Conservation (phyloP, 2,113 vertebrate species). For the Spheniscus mendiculus region DNA sequence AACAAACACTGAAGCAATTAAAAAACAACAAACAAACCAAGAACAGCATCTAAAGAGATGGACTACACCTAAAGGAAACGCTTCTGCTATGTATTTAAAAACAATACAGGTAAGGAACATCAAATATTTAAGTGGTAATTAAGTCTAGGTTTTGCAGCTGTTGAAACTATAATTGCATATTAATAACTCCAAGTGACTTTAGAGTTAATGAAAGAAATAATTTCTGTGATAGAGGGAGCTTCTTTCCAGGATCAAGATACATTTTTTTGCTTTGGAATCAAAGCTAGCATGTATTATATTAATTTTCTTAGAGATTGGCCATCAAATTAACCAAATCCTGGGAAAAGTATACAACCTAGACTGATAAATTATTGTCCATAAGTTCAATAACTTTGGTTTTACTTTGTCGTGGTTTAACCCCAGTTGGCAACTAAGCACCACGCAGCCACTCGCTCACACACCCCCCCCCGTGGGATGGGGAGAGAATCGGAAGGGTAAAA, state of each 20-base stretch:
- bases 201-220: conserved; percentile 3
- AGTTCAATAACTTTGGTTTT: too few relatives aligned
- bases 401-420: too few relatives aligned
- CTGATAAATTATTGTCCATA: neutral
- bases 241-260: neutral
- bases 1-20: neutral
- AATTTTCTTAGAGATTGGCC: neutral
- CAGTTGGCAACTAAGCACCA: too few relatives aligned
- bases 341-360: neutral
- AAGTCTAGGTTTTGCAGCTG: conserved; percentile 40
- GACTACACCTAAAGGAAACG: neutral
- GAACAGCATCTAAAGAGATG: neutral
- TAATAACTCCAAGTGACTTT: neutral
- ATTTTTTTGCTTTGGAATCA: neutral
- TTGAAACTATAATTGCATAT: conserved; percentile 40
- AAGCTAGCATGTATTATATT: neutral
- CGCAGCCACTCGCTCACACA: too few relatives aligned
- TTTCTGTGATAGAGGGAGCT: neutral
- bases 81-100: conserved; percentile 12
- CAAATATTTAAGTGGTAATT: conserved; percentile 53
- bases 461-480: too few relatives aligned
- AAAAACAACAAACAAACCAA: neutral
- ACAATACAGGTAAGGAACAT: conserved; percentile 12
- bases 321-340: neutral
- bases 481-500: too few relatives aligned